Evolutionary conservation across 2,888 invertebrate species (phyloP).

Genomic region (Caenorhabditis sp.): DNA sequence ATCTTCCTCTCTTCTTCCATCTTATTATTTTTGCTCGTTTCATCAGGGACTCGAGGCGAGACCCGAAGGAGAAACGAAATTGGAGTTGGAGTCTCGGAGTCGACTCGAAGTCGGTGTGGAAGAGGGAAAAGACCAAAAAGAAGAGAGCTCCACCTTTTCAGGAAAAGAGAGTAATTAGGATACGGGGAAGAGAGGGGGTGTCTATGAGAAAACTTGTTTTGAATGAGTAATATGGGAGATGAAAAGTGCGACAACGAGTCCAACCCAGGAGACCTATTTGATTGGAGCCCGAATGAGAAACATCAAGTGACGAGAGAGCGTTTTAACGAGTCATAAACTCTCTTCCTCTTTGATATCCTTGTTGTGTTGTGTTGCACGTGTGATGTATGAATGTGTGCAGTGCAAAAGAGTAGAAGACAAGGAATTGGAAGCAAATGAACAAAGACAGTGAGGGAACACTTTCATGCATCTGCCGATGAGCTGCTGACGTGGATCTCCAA

Average conservation of each 20-base stretch:
- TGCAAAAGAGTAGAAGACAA: slow-evolving; percentile 14
- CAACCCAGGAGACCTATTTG: slow-evolving; percentile 20
- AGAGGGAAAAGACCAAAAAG: neutral
- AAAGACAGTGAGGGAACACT: slow-evolving; percentile 28
- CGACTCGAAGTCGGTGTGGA: too few species aligned
- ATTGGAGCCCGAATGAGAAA: neutral
- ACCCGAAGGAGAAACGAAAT: slow-evolving; percentile 8
- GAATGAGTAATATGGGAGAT: slow-evolving; percentile 21
- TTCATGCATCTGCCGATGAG: slow-evolving; percentile 50
- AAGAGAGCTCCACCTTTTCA: slow-evolving; percentile 6
- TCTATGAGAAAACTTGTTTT: neutral
- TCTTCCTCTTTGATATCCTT: neutral
- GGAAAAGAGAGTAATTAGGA: slow-evolving; percentile 41
- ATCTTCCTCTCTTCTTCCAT: too few species aligned
- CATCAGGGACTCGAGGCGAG: too few species aligned
- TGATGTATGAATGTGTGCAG: slow-evolving; percentile 30
- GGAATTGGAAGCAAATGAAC: slow-evolving; percentile 8
- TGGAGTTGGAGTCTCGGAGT: slow-evolving; percentile 19
- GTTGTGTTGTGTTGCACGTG: slow-evolving; percentile 20
- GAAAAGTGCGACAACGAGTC: slow-evolving; percentile 15
- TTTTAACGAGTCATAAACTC: slow-evolving; percentile 39
- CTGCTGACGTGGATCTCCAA: slow-evolving; percentile 1
- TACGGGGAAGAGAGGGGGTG: neutral
- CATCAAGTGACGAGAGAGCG: slow-evolving; percentile 1
- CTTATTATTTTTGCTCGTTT: slow-evolving; percentile 30